Evolutionary conservation across 1,140 invertebrate genomes (phyloP).

Genomic region (Gryon sp.): DNA sequence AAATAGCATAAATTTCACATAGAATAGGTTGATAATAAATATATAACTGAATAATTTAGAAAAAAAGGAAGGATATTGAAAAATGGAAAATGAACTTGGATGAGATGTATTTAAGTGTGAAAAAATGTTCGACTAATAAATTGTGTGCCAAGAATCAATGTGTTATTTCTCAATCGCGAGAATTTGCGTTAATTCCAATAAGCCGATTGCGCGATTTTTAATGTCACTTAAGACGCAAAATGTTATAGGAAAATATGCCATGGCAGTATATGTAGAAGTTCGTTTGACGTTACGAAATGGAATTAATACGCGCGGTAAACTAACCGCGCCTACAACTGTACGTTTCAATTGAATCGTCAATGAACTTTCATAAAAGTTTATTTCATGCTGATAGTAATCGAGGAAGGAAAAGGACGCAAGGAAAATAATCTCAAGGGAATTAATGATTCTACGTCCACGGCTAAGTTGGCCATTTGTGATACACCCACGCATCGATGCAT

Average conservation of each 20-base stretch:
- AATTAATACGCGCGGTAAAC: slow-evolving; percentile 42
- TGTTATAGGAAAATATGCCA: slow-evolving; percentile 29
- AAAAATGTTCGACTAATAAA: no score
- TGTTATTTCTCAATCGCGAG: no score
- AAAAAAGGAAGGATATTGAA: no score
- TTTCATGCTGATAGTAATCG: slow-evolving; percentile 52
- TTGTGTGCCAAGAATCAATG: no score
- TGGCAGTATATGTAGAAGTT: slow-evolving; percentile 15
- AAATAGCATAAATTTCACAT: no score
- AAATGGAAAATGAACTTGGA: no score
- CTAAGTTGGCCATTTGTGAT: slow-evolving; percentile 67
- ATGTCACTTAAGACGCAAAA: slow-evolving; percentile 26
- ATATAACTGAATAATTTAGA: no score
- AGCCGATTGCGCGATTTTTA: slow-evolving; percentile 18
- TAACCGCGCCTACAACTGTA: slow-evolving; percentile 55
- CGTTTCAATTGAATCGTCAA: slow-evolving; percentile 64
- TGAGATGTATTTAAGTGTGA: no score
- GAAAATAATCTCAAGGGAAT: slow-evolving; percentile 64
- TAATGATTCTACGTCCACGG: slow-evolving; percentile 68
- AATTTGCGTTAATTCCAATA: slow-evolving; percentile 43
- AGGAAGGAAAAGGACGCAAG: slow-evolving; percentile 62
- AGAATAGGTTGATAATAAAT: no score
- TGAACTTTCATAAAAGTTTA: slow-evolving; percentile 65
- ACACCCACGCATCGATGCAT: slow-evolving; percentile 71
- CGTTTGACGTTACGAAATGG: slow-evolving; percentile 39